Base-by-base conservation (phyloP, 1,140 invertebrate species). In the Sipha flava region DNA sequence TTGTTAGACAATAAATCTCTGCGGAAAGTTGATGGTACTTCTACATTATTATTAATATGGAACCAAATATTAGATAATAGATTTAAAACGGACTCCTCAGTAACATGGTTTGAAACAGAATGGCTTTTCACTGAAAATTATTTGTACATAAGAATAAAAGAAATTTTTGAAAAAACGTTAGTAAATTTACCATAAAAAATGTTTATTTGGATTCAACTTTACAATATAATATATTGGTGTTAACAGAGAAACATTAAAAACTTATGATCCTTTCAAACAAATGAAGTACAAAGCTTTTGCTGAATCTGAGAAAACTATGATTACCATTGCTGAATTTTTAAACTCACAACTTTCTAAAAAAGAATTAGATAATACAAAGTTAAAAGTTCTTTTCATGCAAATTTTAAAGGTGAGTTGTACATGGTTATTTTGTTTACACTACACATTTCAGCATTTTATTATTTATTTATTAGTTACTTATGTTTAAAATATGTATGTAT, bases 71-170 rank as follows among this genome's bases (percentile, higher is more conserved):
- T 75, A 57, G 52, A 57, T 43, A 21, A 57, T 23, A 75, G 57
- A 26, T 23, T 57, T 21, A 40, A 54, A 26, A 12, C 7, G 23
- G 72, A 75, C 6, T 75, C 72, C 4, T n/a, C 21, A 37, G 21
- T 75, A 18, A 54, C 72, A 40, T 75, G 72, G 72, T 75, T 75
- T 57, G 72, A 57, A 0, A 37, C 72, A 23, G 72, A 75, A 57
- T 75, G 72, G 72, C 72, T 75, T 37, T 57, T 75, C 18, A 75
- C 72, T 57, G 72, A 75, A 57, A 75, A 75, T 57, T 75, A 75
- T 54, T 23, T 75, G 21, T 75, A 75, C 6, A 75, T 75, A 23
- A 31, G 72, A 57, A 57, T 75, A 7, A 75, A 75, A 34, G 72
- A 75, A 16, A 54, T 57, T 1, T 75, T 26, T 40, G 72, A 54